These are phyloP conservation scores for Heliconius charithonia DNA, from an alignment of 2,888 invertebrate species.

Conservation along the genomic window DNA sequence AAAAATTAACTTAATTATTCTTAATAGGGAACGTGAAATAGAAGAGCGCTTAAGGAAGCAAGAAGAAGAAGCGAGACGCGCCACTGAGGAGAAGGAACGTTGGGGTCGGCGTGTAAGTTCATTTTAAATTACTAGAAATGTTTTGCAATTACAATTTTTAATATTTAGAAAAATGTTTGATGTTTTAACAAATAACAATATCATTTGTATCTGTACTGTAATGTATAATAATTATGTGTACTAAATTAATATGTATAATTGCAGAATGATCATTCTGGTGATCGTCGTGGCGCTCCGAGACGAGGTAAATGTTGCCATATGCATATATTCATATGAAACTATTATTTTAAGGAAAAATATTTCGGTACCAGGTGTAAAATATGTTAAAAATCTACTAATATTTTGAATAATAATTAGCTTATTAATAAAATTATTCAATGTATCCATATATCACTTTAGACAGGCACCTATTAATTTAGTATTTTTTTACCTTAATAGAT, in stretches of 20 bases:
- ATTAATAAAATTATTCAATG: no score
- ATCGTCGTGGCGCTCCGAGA: slow-evolving; percentile 70
- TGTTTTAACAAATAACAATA: no score
- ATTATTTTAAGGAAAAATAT: background rate
- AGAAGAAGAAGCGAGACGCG: slow-evolving; percentile 74
- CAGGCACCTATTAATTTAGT: no score
- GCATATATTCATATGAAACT: background rate
- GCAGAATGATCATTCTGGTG: slow-evolving; percentile 77
- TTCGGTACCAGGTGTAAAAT: no score
- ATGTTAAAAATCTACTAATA: no score
- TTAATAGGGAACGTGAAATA: slow-evolving; percentile 90
- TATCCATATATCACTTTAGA: no score
- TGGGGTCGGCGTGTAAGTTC: slow-evolving; percentile 70
- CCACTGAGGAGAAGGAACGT: slow-evolving; percentile 72
- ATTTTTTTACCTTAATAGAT: no score
- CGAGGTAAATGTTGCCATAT: slow-evolving; percentile 59
- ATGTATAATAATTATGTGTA: background rate
- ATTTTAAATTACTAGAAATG: background rate
- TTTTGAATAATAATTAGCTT: no score
- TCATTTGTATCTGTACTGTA: no score
- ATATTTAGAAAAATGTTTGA: no score
- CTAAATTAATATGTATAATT: slow-evolving; percentile 44
- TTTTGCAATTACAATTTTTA: background rate
- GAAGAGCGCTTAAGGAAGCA: slow-evolving; percentile 92
- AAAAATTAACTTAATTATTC: background rate